These are phyloP conservation scores for Napeogenes sylphis DNA, from an alignment of 2,888 invertebrate genomes.

Conservation along the genomic window DNA sequence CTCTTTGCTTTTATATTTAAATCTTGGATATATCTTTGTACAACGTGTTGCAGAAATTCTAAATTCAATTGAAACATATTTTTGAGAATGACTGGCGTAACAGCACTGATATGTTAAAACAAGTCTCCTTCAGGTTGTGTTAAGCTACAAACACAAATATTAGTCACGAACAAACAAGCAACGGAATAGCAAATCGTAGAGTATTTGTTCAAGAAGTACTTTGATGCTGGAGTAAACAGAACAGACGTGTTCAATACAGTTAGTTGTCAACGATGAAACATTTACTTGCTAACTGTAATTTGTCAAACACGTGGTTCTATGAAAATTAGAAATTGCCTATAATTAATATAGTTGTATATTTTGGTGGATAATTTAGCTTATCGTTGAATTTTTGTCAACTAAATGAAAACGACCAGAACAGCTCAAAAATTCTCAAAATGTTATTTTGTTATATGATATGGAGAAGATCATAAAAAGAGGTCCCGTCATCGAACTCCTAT, in stretches of 20 bases:
- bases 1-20: not conserved
- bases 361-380: no score
- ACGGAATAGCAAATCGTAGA: slow-evolving; percentile 70
- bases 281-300: slow-evolving; percentile 42
- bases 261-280: slow-evolving; percentile 63
- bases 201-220: slow-evolving; percentile 66
- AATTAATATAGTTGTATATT: no score
- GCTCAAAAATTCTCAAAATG: slow-evolving; percentile 21
- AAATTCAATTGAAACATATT: not conserved
- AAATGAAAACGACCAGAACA: slow-evolving; percentile 1
- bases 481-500: slow-evolving; percentile 42
- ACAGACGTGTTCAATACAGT: slow-evolving; percentile 64
- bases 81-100: slow-evolving; percentile 9
- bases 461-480: slow-evolving; percentile 44
- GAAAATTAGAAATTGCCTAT: not conserved
- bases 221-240: slow-evolving; percentile 64
- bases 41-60: not conserved
- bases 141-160: slow-evolving; percentile 71
- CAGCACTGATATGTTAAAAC: slow-evolving; percentile 24
- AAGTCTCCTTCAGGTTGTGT: slow-evolving; percentile 56
- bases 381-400: no score
- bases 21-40: not conserved
- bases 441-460: slow-evolving; percentile 26
- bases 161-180: slow-evolving; percentile 60
- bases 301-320: slow-evolving; percentile 18